These are phyloP conservation scores for Diceros bicornis DNA, from an alignment of 2,797 vertebrate genomes.

Conservation along the genomic window DNA sequence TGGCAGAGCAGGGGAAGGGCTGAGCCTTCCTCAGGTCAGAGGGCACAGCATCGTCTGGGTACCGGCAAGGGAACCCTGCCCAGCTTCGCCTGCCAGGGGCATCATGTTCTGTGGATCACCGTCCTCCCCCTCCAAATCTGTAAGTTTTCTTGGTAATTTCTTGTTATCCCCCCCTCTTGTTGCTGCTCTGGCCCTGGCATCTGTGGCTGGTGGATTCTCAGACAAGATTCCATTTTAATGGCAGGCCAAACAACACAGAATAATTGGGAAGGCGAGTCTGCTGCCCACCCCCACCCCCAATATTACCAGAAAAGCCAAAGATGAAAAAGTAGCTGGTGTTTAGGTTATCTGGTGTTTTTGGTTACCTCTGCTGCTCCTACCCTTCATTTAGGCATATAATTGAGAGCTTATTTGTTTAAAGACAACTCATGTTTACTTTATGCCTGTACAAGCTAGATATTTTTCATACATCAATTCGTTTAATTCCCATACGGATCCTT, in stretches of 20 bases:
- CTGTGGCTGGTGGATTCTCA: neutral
- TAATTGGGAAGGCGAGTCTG: neutral
- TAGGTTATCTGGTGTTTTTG: neutral
- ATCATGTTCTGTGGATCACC: rapidly evolving
- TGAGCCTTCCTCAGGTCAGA: neutral
- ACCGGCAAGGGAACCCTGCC: neutral
- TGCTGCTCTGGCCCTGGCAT: neutral
- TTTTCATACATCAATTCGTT: neutral
- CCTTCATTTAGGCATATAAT: neutral
- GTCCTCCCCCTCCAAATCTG: neutral
- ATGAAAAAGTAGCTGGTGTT: neutral
- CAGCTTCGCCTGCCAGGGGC: neutral
- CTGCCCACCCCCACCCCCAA: rapidly evolving
- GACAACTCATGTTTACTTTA: neutral
- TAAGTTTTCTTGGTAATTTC: neutral
- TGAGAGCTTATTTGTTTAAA: neutral
- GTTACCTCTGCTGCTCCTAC: neutral
- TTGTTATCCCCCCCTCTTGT: neutral
- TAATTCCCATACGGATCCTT: rapidly evolving
- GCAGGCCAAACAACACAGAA: neutral
- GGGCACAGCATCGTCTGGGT: neutral
- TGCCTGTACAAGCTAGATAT: rapidly evolving
- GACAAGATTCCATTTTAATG: neutral
- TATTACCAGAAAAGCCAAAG: neutral
- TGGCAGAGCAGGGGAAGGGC: neutral